A percentile compares a stretch with the other conserved stretches of the same genome.
Conservation (phyloP, 2,113 vertebrate genomes). For the Tiliqua scincoides region DNA sequence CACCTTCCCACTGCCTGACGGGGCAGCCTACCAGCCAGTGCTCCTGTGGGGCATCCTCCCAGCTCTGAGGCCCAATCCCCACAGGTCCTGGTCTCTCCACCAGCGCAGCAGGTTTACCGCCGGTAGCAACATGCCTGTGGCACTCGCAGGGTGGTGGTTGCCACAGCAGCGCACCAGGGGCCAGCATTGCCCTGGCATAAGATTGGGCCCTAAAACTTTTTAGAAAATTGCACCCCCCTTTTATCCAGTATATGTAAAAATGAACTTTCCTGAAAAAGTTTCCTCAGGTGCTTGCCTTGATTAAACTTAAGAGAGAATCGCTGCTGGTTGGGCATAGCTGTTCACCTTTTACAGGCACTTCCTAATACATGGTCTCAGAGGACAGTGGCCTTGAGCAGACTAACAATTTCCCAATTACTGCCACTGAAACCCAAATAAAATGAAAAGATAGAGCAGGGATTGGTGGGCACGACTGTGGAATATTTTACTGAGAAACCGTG, state of each 20-base stretch:
- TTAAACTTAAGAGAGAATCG: neutral
- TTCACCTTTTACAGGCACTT: rapidly evolving
- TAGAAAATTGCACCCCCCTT: neutral
- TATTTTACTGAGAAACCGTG: neutral
- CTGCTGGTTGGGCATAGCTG: neutral
- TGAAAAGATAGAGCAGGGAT: neutral
- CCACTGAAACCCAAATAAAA: neutral
- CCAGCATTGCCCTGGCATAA: too few relatives aligned
- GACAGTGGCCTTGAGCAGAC: neutral
- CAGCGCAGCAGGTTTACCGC: too few relatives aligned
- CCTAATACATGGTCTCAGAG: constrained; percentile 15
- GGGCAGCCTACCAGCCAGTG: too few relatives aligned
- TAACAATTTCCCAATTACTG: neutral
- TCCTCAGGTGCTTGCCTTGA: neutral
- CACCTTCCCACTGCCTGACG: too few relatives aligned
- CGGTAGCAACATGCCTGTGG: too few relatives aligned
- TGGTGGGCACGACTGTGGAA: neutral
- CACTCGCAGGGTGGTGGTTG: too few relatives aligned
- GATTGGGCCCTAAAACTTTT: too few relatives aligned
- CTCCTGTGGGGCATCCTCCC: too few relatives aligned
- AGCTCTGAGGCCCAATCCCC: too few relatives aligned
- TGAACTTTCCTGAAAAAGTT: neutral
- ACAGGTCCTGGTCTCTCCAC: too few relatives aligned
- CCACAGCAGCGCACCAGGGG: too few relatives aligned
- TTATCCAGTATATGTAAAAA: neutral